Base-by-base conservation (phyloP, 2,113 vertebrate species). In the Sinocyclocheilus grahami region DNA sequence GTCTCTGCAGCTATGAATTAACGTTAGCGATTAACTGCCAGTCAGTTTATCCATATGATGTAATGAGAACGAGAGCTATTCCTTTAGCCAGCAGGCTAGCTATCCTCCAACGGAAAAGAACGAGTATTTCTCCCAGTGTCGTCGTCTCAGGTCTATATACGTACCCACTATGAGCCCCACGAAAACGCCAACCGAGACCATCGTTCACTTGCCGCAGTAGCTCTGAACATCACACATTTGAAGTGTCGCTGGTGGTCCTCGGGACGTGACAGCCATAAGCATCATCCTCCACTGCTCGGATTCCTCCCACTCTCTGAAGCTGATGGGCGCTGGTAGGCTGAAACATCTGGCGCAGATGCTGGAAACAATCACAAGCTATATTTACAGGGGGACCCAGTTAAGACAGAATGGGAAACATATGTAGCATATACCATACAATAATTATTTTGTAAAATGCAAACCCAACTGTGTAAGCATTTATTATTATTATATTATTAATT, bases 341-440 rank as follows among this genome's bases (percentile, higher is more conserved):
- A 51, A 88, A 95, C 94, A 95, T 95, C 94, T 95, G 94, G 93
- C 91, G 69, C 83, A 92, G 88, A 88, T 86, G 86, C 39, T 94
- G 93, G 93, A 95, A 94, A 92, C 94, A 93, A 92, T 82, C 75
- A 67, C 42, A 74, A 22, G 77, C 85, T 77, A 80, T 85, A 75
- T 85, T 85, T 83, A 76, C 33, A 53, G 16, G 83, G 53, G 24
- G 67, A 18, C 37, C 2, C 42, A 3, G 60, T 46, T 20, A 13
- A 22, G 37, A 39, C 7, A 12, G 20, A 58, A 60, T 84, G 82
- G 69, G 46, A 84, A 84, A 74, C 33, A 24, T 33, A 72, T 74
- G 16, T 18, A 16, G 5, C 27, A 51, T 20, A 18, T 33, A 55
- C 16, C 14, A 55, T 33, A n/a, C n/a, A 82, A n/a, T 30, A 10